phyloP scores from a whole-genome alignment of 35 echinoderm and acorn worm genomes.

The Patiria miniata region DNA sequence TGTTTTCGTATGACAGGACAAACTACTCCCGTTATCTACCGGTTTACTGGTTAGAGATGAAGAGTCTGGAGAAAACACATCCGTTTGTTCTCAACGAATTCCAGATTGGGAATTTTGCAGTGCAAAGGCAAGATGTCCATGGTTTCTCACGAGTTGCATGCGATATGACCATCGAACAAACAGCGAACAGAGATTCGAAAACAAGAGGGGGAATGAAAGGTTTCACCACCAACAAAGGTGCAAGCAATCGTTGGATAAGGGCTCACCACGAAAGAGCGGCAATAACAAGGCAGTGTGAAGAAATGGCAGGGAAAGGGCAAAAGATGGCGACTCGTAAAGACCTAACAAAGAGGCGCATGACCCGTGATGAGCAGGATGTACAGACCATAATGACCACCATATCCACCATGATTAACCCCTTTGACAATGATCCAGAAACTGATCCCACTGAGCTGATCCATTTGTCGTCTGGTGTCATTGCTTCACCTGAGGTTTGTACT shows the following conservation, averaged over 20 bases:
- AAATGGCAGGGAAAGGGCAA: slow-evolving; percentile 75
- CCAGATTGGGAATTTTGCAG: slow-evolving; percentile 51
- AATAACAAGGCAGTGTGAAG: slow-evolving; percentile 66
- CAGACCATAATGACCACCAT: slow-evolving; percentile 31
- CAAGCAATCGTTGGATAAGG: slow-evolving; percentile 53
- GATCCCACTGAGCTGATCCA: slow-evolving; percentile 46
- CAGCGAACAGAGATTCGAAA: slow-evolving; percentile 42
- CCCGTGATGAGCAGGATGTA: slow-evolving; percentile 41
- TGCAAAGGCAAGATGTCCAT: slow-evolving; percentile 47
- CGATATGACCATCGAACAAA: slow-evolving; percentile 67
- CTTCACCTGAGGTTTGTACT: slow-evolving; percentile 33
- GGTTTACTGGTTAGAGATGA: slow-evolving; percentile 74
- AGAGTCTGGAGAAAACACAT: slow-evolving; percentile 23
- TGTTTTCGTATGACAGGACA: slow-evolving; percentile 57
- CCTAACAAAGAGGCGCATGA: slow-evolving; percentile 43
- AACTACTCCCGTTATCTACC: slow-evolving; percentile 70
- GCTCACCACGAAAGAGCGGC: slow-evolving; percentile 54
- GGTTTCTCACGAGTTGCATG: slow-evolving; percentile 54
- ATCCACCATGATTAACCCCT: slow-evolving; percentile 42
- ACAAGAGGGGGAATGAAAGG: slow-evolving; percentile 69
- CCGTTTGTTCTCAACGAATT: slow-evolving; percentile 27
- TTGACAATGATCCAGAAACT: slow-evolving; percentile 22
- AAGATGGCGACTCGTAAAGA: slow-evolving; percentile 12
- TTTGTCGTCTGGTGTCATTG: slow-evolving; percentile 66
- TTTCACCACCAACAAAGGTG: slow-evolving; percentile 60